These are phyloP conservation scores for Montipora sp. DNA, from an alignment of 64 coral and sea anemone genomes.

Conservation along the genomic window DNA sequence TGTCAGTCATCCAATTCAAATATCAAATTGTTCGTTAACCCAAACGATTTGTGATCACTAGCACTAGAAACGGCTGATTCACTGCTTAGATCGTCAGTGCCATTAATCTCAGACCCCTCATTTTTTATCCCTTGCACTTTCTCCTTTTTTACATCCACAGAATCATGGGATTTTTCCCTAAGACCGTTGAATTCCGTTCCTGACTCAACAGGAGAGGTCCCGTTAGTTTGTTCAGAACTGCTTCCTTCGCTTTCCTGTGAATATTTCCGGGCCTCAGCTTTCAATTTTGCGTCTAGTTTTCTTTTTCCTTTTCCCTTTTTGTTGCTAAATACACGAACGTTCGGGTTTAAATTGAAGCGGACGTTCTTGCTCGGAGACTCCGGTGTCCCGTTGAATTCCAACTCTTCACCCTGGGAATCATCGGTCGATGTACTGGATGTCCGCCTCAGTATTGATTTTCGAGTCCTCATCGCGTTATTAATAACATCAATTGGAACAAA, in stretches of 20 bases:
- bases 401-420: constrained; percentile 52
- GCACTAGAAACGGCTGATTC: no score
- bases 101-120: constrained; percentile 20
- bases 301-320: constrained; percentile 90
- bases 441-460: constrained; percentile 47
- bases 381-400: constrained; percentile 31
- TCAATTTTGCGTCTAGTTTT: constrained; percentile 61
- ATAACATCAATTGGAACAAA: constrained; percentile 35
- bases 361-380: constrained; percentile 88
- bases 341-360: constrained; percentile 87
- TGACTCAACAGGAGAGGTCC: constrained; percentile 15
- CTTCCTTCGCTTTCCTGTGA: constrained; percentile 25
- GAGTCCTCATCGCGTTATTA: constrained; percentile 9
- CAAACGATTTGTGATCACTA: neutral
- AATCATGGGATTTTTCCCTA: constrained; percentile 7
- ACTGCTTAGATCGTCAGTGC: neutral
- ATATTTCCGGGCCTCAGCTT: constrained; percentile 32
- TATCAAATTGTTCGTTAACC: constrained; percentile 82
- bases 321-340: constrained; percentile 92
- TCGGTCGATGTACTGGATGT: constrained; percentile 68
- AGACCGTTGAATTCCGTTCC: constrained; percentile 14
- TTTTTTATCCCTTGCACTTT: constrained; percentile 6
- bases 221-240: constrained; percentile 24
- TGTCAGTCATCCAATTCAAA: constrained; percentile 90
- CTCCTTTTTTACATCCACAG: neutral